Percentiles rank a stretch among this genome's conserved stretches.
These are phyloP conservation scores for Molorchus minor DNA, from an alignment of 2,888 invertebrate genomes.

Conservation along the genomic window DNA sequence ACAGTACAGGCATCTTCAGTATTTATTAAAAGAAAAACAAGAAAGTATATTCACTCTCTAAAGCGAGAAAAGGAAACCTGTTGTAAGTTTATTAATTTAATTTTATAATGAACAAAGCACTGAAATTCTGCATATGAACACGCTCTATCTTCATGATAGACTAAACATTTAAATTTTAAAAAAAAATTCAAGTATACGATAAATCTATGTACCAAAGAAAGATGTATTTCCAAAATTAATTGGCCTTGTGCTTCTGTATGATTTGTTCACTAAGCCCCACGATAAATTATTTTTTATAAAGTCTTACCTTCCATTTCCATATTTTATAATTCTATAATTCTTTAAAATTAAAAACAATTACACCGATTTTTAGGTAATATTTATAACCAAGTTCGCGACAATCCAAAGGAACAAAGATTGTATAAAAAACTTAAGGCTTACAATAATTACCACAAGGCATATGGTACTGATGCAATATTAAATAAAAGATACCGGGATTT, in stretches of 20 bases:
- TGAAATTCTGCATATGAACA: too few relatives aligned
- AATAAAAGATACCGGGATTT: slow-evolving; percentile 79
- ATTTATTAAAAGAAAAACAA: slow-evolving; percentile 72
- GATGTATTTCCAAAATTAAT: too few relatives aligned
- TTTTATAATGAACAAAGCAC: too few relatives aligned
- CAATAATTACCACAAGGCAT: slow-evolving; percentile 80
- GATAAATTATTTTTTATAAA: too few relatives aligned
- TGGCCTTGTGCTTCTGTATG: too few relatives aligned
- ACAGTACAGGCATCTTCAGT: slow-evolving; percentile 81
- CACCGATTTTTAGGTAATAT: slow-evolving; percentile 75
- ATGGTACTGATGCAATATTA: slow-evolving; percentile 83
- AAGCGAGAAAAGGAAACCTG: slow-evolving; percentile 81
- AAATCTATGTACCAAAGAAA: too few relatives aligned
- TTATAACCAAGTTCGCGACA: slow-evolving; percentile 74
- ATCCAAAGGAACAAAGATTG: slow-evolving; percentile 75
- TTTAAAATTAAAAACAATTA: too few relatives aligned
- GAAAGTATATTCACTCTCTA: slow-evolving; percentile 76
- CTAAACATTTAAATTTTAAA: too few relatives aligned
- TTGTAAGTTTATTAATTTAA: slow-evolving; percentile 50
- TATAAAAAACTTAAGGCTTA: slow-evolving; percentile 83
- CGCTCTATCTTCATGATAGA: too few relatives aligned
- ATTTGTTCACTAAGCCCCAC: too few relatives aligned
- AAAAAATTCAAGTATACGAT: too few relatives aligned
- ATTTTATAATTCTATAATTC: slow-evolving; percentile 26
- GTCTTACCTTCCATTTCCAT: too few relatives aligned